Evolutionary conservation across 2,113 vertebrate genomes (phyloP), one percentile per base, ranked within the genome.

Genomic region (Zingel zingel): DNA sequence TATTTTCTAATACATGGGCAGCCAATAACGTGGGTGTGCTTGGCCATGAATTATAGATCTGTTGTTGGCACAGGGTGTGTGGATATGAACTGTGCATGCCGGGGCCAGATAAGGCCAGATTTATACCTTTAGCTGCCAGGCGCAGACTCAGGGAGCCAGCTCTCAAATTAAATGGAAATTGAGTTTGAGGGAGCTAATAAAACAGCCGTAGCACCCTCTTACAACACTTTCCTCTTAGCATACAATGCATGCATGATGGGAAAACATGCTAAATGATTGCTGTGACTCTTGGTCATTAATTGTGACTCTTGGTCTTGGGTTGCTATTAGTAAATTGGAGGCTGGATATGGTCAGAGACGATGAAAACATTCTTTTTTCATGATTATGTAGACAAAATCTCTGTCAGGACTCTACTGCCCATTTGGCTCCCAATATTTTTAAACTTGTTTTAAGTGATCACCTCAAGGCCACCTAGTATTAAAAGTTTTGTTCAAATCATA

Each of bases 1-100:
- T 92, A 86, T 91, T 95, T 94, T 92, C 93, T 90, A 93, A 95
- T 89, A 92, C 91, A 89, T 73, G 73, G 84, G 87, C 80, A 88
- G 93, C 93, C 91, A 93, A 94, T 94, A 93, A 92, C 73, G 89
- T 91, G 88, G 90, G 88, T 89, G 82, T 92, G 92, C 92, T 91
- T 94, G 93, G 93, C 91, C 91, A 95, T 95, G 95, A 96, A 95
- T 96, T 95, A 95, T 94, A 94, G 95, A 95, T 96, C 93, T 95
- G 92, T 95, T 94, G 94, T 94, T 95, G 93, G 93, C 93, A 88
- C 76, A 77, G 91, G 82, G 91, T 93, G 90, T 89, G 89, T 93
- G 92, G 91, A 94, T 94, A 94, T 95, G 94, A 95, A 95, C 94
- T 92, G 94, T 92, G 94, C 92, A 95, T 95, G 94, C 92, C 86